Percentiles rank a stretch among this genome's conserved stretches.
phyloP scores from a whole-genome alignment of 2,113 vertebrate species.

The Calidris pygmaea region DNA sequence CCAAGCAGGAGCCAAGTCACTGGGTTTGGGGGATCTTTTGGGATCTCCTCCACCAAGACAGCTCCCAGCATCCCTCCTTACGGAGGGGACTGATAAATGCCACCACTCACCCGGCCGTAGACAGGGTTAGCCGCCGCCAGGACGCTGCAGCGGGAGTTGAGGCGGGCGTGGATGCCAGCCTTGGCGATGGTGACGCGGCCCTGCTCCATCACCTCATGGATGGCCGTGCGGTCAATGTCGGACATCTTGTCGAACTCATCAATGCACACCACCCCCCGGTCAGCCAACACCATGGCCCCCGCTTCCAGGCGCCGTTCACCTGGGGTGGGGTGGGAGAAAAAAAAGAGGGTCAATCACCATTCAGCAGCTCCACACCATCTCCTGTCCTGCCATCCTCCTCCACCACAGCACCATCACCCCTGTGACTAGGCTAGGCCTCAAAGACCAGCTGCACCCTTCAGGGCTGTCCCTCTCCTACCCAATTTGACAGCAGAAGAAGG shows the following conservation, averaged over 20 bases:
- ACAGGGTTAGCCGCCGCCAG: constrained; percentile 95
- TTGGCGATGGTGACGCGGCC: constrained; percentile 96
- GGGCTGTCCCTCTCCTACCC: neutral
- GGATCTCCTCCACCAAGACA: neutral
- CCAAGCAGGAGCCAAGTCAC: neutral
- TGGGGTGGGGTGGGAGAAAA: neutral
- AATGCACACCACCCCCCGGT: constrained; percentile 95
- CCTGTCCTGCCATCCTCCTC: neutral
- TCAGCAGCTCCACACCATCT: neutral
- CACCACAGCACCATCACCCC: neutral
- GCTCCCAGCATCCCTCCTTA: neutral
- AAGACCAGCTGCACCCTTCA: neutral
- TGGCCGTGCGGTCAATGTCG: constrained; percentile 95
- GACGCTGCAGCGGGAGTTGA: constrained; percentile 96
- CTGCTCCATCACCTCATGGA: constrained; percentile 99
- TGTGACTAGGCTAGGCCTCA: neutral
- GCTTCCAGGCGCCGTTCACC: constrained; percentile 93
- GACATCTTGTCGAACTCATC: constrained; percentile 99
- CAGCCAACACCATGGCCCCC: constrained; percentile 95
- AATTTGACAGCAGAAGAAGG: neutral
- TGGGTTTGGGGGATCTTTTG: neutral
- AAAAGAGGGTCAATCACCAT: accelerated
- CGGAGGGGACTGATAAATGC: accelerated
- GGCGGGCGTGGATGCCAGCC: constrained; percentile 93
- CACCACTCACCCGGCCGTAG: constrained; percentile 87